phyloP scores from a whole-genome alignment of 2,113 vertebrate species.

The Platanista minor region DNA sequence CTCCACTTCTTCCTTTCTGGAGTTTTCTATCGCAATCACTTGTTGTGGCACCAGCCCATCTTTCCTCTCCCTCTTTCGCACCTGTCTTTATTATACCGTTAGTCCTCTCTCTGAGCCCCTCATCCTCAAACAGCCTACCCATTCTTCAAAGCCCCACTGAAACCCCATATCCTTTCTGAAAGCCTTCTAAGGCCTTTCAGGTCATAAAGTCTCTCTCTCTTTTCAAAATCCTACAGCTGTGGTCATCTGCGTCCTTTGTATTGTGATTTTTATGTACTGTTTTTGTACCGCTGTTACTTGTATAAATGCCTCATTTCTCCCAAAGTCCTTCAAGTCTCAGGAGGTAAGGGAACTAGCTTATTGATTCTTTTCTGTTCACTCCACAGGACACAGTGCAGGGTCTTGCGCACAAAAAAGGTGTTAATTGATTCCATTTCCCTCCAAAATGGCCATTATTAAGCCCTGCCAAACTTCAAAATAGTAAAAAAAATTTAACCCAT shows the following conservation, averaged over 20 bases:
- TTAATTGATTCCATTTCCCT: not conserved
- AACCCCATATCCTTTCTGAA: constrained; percentile 6
- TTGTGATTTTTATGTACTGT: not conserved
- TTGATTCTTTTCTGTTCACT: not conserved
- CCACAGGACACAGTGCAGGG: not conserved
- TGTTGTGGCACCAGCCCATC: not conserved
- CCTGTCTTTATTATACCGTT: not conserved
- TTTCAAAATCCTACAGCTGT: not conserved
- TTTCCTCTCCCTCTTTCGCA: not conserved
- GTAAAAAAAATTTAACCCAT: not conserved
- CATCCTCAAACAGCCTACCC: not conserved
- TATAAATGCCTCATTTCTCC: constrained; percentile 9
- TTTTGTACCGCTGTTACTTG: not conserved
- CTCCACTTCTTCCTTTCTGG: not conserved
- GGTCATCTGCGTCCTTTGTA: not conserved
- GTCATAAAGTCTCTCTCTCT: not conserved
- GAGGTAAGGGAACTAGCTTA: not conserved
- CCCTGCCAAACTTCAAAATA: not conserved
- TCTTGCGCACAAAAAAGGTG: not conserved
- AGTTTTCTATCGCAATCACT: not conserved
- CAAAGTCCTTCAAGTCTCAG: not conserved
- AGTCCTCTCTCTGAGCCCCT: not conserved
- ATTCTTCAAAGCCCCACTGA: not conserved
- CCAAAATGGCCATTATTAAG: not conserved
- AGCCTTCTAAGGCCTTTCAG: not conserved